Percentiles rank a stretch among this genome's conserved stretches.
Conservation (phyloP, 2,888 invertebrate species). For the Drosophila peninsularis region DNA sequence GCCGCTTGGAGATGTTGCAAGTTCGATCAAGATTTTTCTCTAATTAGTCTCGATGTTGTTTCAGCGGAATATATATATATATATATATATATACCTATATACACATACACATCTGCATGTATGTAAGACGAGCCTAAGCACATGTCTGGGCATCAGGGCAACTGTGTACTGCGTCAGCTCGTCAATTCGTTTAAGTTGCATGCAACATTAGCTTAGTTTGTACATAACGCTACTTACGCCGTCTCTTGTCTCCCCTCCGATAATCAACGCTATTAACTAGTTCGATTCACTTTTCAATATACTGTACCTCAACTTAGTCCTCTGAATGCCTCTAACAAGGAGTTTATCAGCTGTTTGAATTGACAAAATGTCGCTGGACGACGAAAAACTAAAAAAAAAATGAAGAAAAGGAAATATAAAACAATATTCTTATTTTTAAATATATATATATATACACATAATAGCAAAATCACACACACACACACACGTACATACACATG, state of each 20-base stretch:
- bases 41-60: conserved; percentile 67
- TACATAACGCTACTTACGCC: conserved; percentile 38
- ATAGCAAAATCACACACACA: background rate
- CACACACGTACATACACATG: background rate
- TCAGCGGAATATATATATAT: conserved; percentile 1
- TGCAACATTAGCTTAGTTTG: conserved; percentile 47
- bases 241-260: background rate
- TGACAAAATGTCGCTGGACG: conserved; percentile 76
- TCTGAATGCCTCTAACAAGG: conserved; percentile 8
- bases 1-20: conserved; percentile 7
- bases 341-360: conserved; percentile 34
- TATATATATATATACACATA: background rate
- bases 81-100: background rate
- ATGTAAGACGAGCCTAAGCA: background rate
- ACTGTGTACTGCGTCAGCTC: conserved; percentile 1
- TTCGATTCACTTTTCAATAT: background rate
- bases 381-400: conserved; percentile 50
- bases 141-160: background rate
- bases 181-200: conserved; percentile 17
- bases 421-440: conserved; percentile 20
- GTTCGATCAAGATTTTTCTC: conserved; percentile 37
- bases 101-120: background rate
- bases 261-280: background rate
- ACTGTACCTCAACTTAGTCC: conserved; percentile 19
- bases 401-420: background rate